Conservation (phyloP, 2,113 vertebrate species). For the Halcyon malimbica region DNA sequence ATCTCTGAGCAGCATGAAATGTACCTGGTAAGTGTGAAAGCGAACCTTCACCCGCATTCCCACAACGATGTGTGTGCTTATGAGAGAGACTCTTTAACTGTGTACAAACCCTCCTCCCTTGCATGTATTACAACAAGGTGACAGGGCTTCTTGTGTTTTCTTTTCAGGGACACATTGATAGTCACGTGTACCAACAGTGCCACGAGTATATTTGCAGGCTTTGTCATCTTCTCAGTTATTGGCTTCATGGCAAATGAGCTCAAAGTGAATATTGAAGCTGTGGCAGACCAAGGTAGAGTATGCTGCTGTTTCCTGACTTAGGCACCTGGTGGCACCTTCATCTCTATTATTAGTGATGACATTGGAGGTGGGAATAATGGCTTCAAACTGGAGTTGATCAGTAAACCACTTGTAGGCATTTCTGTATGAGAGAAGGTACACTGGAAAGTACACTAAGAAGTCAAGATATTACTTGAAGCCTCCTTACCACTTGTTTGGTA, state of each 20-base stretch:
- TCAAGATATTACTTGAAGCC: background rate
- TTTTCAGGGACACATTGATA: slow-evolving; percentile 91
- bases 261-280: slow-evolving; percentile 95
- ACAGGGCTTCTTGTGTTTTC: background rate
- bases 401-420: background rate
- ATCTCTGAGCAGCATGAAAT: background rate
- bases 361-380: background rate
- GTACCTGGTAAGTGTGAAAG: background rate
- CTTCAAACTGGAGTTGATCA: background rate
- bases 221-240: slow-evolving; percentile 98
- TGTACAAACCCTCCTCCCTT: background rate
- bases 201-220: slow-evolving; percentile 97
- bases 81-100: background rate
- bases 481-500: background rate
- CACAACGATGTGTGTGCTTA: background rate
- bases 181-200: slow-evolving; percentile 97
- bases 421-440: background rate
- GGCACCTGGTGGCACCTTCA: background rate
- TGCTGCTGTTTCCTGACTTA: rapidly evolving
- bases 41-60: background rate
- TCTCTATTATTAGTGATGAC: background rate
- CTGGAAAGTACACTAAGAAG: background rate
- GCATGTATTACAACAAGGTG: background rate
- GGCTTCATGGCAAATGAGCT: slow-evolving; percentile 98
- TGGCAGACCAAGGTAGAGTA: slow-evolving; percentile 94